These are phyloP conservation scores for Argyrosomus japonicus DNA, from an alignment of 2,113 vertebrate species.

Conservation along the genomic window DNA sequence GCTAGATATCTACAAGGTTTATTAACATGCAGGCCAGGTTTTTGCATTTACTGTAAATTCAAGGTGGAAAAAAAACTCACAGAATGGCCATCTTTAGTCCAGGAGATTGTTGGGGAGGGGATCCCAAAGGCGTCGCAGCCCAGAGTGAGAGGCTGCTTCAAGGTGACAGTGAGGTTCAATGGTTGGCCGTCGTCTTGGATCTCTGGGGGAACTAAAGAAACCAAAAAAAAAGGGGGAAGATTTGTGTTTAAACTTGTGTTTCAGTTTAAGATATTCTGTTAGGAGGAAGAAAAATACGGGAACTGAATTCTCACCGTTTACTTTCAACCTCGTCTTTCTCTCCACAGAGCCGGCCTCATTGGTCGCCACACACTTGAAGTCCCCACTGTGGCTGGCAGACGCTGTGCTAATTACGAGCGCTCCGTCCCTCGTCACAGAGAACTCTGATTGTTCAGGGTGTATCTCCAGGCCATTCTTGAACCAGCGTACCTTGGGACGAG, in stretches of 20 bases:
- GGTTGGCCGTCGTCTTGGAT: conserved; percentile 82
- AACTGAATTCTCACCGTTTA: conserved; percentile 83
- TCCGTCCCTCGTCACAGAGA: conserved; percentile 81
- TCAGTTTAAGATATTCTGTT: not conserved
- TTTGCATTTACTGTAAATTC: not conserved
- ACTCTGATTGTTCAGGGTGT: conserved; percentile 74
- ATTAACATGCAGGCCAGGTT: conserved; percentile 9
- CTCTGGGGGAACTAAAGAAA: conserved; percentile 85
- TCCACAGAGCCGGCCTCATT: conserved; percentile 88
- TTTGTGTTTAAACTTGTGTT: not conserved
- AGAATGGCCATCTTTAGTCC: conserved; percentile 86
- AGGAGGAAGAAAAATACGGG: not conserved
- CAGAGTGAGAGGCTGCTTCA: conserved; percentile 87
- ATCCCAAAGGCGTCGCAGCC: conserved; percentile 86
- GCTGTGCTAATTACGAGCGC: conserved; percentile 85
- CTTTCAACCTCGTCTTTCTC: conserved; percentile 86
- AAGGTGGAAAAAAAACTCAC: conserved; percentile 77
- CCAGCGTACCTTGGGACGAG: conserved; percentile 86
- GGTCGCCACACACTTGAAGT: conserved; percentile 88
- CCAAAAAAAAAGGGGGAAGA: conserved; percentile 10
- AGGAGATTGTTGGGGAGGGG: conserved; percentile 85
- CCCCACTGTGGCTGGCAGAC: conserved; percentile 85
- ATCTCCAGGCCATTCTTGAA: conserved; percentile 86
- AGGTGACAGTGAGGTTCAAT: conserved; percentile 85
- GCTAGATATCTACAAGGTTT: conserved; percentile 31